Conservation (phyloP, 2,113 vertebrate species). For the Protobothrops mucrosquamatus region DNA sequence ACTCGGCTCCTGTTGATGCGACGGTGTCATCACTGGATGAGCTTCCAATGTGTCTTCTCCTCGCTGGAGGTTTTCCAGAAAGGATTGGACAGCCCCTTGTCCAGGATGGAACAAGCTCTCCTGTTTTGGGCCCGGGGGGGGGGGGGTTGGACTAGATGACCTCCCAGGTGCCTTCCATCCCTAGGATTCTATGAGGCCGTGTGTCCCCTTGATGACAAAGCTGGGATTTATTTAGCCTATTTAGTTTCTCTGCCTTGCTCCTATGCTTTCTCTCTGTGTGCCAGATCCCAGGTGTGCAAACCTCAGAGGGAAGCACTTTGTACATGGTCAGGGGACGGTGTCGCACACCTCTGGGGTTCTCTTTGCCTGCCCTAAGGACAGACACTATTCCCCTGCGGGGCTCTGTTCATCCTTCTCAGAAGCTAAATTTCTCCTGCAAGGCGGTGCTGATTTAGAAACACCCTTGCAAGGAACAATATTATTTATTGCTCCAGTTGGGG, state of each 20-base stretch:
- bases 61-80: too few relatives aligned
- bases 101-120: too few relatives aligned
- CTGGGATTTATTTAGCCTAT: neutral
- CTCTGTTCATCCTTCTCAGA: neutral
- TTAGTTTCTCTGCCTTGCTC: neutral
- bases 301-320: neutral
- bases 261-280: neutral
- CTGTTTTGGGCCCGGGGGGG: neutral
- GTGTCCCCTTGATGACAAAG: neutral
- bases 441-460: neutral
- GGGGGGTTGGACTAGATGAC: neutral
- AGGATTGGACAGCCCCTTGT: too few relatives aligned
- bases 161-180: neutral
- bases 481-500: neutral
- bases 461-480: neutral
- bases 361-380: neutral
- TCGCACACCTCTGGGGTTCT: neutral
- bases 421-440: neutral
- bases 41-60: neutral
- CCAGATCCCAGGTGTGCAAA: neutral
- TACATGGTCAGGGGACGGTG: neutral
- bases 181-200: too few relatives aligned
- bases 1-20: neutral
- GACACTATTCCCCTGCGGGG: neutral
- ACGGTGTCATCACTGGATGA: neutral